Conservation (phyloP, 2,113 vertebrate genomes). For the Petromus typicus region DNA sequence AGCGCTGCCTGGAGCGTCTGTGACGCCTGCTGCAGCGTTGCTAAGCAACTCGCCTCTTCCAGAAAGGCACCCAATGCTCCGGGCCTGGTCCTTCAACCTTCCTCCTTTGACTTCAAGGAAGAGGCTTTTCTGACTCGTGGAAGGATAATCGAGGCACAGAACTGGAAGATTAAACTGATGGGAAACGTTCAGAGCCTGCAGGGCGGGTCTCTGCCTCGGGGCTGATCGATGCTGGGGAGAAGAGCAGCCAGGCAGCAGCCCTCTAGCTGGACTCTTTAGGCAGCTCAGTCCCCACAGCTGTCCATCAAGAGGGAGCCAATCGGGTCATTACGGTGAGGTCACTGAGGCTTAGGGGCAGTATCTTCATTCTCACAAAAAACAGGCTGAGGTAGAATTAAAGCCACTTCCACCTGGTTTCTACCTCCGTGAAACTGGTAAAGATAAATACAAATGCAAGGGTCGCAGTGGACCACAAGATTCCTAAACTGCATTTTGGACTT, state of each 20-base stretch:
- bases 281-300: not conserved
- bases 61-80: slow-evolving; percentile 21
- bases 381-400: not conserved
- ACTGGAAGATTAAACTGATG: not conserved
- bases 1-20: slow-evolving; percentile 20
- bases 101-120: not conserved
- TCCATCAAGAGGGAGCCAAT: not conserved
- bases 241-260: not conserved
- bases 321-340: not conserved
- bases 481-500: not conserved
- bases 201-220: not conserved
- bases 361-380: not conserved
- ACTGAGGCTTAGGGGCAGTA: not conserved
- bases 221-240: not conserved
- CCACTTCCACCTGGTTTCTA: not conserved
- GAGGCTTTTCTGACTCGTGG: not conserved
- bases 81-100: slow-evolving; percentile 21
- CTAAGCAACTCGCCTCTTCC: slow-evolving; percentile 74
- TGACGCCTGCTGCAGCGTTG: slow-evolving; percentile 69
- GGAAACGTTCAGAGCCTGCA: not conserved
- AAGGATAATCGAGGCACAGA: not conserved
- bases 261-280: not conserved
- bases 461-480: not conserved
- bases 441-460: not conserved
- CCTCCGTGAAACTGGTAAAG: not conserved